phyloP scores from a whole-genome alignment of 2,888 invertebrate genomes.

The Ormia ochracea region DNA sequence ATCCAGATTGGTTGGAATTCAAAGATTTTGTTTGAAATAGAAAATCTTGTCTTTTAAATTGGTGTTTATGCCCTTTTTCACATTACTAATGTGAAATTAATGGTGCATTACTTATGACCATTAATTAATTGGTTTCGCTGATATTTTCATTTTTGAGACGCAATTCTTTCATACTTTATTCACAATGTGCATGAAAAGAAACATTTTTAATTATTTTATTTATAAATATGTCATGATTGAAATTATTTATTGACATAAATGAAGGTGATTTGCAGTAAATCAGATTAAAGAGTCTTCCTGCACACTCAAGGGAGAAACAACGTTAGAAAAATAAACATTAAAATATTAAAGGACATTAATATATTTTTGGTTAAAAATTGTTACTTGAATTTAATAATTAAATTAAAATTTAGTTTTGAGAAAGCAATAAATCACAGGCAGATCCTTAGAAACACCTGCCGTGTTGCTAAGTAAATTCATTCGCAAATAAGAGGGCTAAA shows the following conservation, averaged over 20 bases:
- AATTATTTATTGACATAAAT: constrained; percentile 47
- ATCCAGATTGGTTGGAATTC: not conserved
- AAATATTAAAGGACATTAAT: not conserved
- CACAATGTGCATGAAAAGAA: constrained; percentile 29
- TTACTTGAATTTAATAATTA: too few species aligned
- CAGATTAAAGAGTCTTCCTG: constrained; percentile 30
- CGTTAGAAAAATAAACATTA: not conserved
- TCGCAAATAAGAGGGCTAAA: too few species aligned
- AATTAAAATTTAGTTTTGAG: too few species aligned
- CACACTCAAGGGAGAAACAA: not conserved
- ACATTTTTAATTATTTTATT: constrained; percentile 32
- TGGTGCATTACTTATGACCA: constrained; percentile 6
- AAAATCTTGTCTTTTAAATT: not conserved
- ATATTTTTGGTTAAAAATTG: not conserved
- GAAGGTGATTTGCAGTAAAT: constrained; percentile 46
- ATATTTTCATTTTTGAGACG: constrained; percentile 18
- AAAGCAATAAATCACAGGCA: too few species aligned
- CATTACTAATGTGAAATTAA: too few species aligned
- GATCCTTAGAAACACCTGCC: too few species aligned
- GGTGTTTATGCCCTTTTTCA: constrained; percentile 2
- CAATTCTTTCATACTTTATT: constrained; percentile 21
- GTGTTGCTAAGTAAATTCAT: too few species aligned
- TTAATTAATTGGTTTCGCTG: constrained; percentile 24
- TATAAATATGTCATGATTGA: constrained; percentile 50
- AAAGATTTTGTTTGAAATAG: too few species aligned